Base-by-base conservation (phyloP, 2,113 vertebrate genomes). In the Heterocephalus glaber region DNA sequence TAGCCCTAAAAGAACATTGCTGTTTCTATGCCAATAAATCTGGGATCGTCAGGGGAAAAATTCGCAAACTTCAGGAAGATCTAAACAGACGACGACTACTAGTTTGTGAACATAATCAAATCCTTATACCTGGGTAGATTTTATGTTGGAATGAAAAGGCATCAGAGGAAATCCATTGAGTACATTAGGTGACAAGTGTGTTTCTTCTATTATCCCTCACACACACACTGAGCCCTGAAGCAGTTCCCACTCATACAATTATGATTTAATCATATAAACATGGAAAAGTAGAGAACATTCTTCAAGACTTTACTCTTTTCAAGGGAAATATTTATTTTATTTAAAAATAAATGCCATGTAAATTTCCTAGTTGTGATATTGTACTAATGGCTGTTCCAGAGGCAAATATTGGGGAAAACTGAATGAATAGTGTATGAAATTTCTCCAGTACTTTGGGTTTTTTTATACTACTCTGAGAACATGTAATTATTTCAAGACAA, bases 271-370 rank as follows among this genome's bases (percentile, higher is more conserved):
- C 41, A 47, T 68, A 54, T 65, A 10, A 35, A 47, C n/a, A 81
- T 65, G 24, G 56, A 92, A 88, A 91, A 82, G 49, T 8, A 44
- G 24, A 86, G 95, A 88, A 76, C 16, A 74, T 86, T 90, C 11
- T 84, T 72, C 44, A 33, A 4, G 5, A 54, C 7, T 44, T 90
- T 44, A 72, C 8, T 79, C 1, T 91, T 19, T 86, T 93, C 28
- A 88, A 85, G 5, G 24, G 65, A 89, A 66, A 30, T 68, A 63
- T 63, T 80, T 63, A 56, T n/a, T 68, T 91, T 66, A n/a, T 76
- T 38, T 70, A 76, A 80, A 90, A 91, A 82, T 72, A 83, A 92
- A 13, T 80, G 19, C 10, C 2, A 14, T 47, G 22, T 93, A 63
- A 81, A 56, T 90, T 80, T 93, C 38, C 65, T 95, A 30, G 41